Evolutionary conservation across 1,140 invertebrate genomes (phyloP), one percentile per base, ranked within the genome.

Genomic region (Heliconius hermathena): DNA sequence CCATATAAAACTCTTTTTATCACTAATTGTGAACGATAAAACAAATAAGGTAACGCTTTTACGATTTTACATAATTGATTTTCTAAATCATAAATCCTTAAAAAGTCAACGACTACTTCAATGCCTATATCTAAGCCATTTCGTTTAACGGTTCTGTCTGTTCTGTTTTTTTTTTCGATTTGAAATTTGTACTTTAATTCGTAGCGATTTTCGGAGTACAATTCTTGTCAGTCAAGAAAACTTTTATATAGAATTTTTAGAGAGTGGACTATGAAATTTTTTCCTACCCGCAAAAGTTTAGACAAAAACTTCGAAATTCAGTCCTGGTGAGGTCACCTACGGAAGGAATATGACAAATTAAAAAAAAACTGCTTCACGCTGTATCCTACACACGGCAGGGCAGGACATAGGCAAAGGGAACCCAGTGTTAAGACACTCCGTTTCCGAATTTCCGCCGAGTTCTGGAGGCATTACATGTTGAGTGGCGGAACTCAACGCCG

Each of bases 41-140:
- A 72, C 38, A 72, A 72, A 72, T 72, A 72, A 72, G 33, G 36
- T 20, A 38, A 46, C 71, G 71, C 60, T 66, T 66, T 66, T 66
- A 66, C 60, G 22, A 66, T 66, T 66, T 66, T 29, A 29, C 60
- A 66, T 66, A 66, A 66, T 29, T 66, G 60, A 66, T 66, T 66
- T 66, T 66, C 60, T 66, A 66, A n/a, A 66, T 22, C 60, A 6
- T 29, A 29, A 66, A 9, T 66, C 60, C 60, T 66, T 66, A 26
- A 66, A 18, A 66, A 66, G 60, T 6, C 16, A 66, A 66, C 22
- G 60, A 66, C 26, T 66, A 66, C n/a, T 26, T 60, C 57, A 60
- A 26, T 26, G 22, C n/a, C 3, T 11, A 22, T 60, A 26, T 26
- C 22, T 22, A 26, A 60, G n/a, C 57, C 8, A 60, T 60, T 60